phyloP scores from a whole-genome alignment of 1,140 invertebrate genomes.

The Myzus persicae region DNA sequence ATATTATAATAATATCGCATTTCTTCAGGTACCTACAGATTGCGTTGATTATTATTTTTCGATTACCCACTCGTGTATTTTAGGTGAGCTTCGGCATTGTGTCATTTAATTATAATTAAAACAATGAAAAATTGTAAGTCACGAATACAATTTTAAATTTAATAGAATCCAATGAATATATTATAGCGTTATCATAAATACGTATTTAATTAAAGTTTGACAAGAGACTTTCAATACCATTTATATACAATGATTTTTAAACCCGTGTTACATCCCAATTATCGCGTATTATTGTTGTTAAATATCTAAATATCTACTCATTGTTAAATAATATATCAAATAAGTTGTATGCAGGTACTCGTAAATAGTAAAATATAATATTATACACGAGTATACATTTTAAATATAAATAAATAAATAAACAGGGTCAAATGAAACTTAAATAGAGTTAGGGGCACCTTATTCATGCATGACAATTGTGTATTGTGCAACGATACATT shows the following conservation, averaged over 20 bases:
- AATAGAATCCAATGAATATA: not conserved
- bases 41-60: not conserved
- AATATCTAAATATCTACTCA: no score
- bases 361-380: no score
- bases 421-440: no score
- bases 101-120: not conserved
- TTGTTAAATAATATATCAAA: no score
- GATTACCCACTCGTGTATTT: not conserved
- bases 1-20: not conserved
- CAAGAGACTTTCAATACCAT: no score
- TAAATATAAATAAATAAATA: no score
- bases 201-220: not conserved
- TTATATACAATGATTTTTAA: no score
- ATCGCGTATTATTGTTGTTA: no score
- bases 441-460: no score
- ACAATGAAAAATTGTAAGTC: not conserved
- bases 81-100: not conserved
- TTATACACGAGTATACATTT: no score
- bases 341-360: no score
- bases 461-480: not conserved
- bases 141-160: not conserved
- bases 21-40: not conserved
- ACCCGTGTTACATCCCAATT: no score
- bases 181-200: not conserved
- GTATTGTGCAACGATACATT: not conserved